Evolutionary conservation across 2,797 vertebrate species (phyloP).

Genomic region (Peromyscus melanophrys): DNA sequence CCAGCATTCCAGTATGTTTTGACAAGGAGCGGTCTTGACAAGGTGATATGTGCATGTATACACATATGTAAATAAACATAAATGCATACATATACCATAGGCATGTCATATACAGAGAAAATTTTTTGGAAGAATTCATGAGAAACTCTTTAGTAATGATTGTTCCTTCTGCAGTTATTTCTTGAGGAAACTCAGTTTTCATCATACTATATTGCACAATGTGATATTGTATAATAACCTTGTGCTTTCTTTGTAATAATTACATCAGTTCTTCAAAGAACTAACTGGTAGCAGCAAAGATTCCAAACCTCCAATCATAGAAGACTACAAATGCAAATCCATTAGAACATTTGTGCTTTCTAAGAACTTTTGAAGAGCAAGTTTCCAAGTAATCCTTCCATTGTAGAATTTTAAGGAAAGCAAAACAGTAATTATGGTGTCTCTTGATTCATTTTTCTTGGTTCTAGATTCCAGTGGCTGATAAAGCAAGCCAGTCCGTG

Average conservation of each 20-base stretch:
- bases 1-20: not conserved
- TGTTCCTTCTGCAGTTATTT: slow-evolving; percentile 4
- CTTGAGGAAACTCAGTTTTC: slow-evolving; percentile 64
- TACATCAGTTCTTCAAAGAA: slow-evolving; percentile 48
- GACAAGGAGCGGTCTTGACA: not conserved
- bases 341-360: slow-evolving; percentile 26
- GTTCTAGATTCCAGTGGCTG: not conserved
- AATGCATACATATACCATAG: too few relatives aligned
- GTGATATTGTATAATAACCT: slow-evolving; percentile 15
- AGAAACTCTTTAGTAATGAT: not conserved
- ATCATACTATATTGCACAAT: slow-evolving; percentile 37
- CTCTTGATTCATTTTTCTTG: slow-evolving; percentile 52
- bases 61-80: not conserved
- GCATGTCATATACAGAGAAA: not conserved
- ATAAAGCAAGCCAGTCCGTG: not conserved
- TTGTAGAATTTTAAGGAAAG: slow-evolving; percentile 54
- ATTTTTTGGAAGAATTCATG: slow-evolving; percentile 44
- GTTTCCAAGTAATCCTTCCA: slow-evolving; percentile 17
- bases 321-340: slow-evolving; percentile 34
- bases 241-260: slow-evolving; percentile 53
- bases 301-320: slow-evolving; percentile 50
- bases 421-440: not conserved
- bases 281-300: slow-evolving; percentile 54
- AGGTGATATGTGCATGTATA: not conserved
- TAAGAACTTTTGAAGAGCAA: slow-evolving; percentile 46